Evolutionary conservation across 1,140 invertebrate species (phyloP).

Genomic region (Zophobas morio): DNA sequence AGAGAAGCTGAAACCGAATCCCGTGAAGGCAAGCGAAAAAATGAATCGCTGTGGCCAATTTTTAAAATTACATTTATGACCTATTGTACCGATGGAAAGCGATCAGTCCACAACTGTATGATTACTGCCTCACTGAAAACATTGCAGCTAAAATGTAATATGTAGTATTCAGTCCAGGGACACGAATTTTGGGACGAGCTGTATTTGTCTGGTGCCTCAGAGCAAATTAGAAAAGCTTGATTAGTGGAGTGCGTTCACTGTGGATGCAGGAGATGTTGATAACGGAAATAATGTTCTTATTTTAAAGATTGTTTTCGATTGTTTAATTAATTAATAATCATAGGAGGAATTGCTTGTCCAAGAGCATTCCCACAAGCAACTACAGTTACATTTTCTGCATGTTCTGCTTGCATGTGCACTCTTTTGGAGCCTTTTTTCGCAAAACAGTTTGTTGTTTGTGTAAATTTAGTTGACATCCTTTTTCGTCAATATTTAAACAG

Average conservation of each 20-base stretch:
- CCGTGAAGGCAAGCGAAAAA: constrained; percentile 94
- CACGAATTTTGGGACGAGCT: constrained; percentile 99
- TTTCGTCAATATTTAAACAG: constrained; percentile 65
- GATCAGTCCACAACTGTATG: constrained; percentile 96
- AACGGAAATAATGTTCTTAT: constrained; percentile 49
- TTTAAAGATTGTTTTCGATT: too few relatives aligned
- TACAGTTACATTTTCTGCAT: constrained; percentile 66
- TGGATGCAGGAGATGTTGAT: constrained; percentile 94
- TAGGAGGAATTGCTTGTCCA: constrained; percentile 56
- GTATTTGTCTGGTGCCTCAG: constrained; percentile 99
- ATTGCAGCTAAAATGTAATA: constrained; percentile 97
- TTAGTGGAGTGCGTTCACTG: constrained; percentile 98
- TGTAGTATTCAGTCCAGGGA: constrained; percentile 98
- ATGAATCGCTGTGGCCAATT: constrained; percentile 99
- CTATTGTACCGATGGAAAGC: constrained; percentile 96
- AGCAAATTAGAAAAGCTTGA: constrained; percentile 94
- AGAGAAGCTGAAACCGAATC: constrained; percentile 89
- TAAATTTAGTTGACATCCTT: constrained; percentile 61
- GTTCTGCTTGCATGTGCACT: constrained; percentile 65
- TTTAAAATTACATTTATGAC: constrained; percentile 99
- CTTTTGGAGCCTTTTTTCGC: constrained; percentile 63
- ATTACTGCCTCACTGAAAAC: constrained; percentile 97
- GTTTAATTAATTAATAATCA: not conserved
- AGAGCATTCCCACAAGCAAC: constrained; percentile 65
- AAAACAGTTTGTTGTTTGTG: constrained; percentile 64